Base-by-base conservation (phyloP, 2,888 invertebrate species). In the Palloptera scutellata region DNA sequence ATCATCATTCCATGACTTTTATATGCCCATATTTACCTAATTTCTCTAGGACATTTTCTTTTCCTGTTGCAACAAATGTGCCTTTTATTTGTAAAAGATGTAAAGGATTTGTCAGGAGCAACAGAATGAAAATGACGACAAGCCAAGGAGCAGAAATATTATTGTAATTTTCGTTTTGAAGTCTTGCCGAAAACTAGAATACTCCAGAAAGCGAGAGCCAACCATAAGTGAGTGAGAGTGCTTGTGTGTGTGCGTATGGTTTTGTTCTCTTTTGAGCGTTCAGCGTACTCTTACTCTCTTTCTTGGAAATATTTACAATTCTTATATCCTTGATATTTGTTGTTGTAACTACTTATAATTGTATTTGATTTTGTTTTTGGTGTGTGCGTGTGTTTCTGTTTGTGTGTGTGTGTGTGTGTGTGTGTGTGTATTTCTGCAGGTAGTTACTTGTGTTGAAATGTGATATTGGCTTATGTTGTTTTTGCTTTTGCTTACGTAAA, bases 51-150 rank as follows among this genome's bases (percentile, higher is more conserved):
- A 17, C 19, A 10, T 17, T 15, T 52, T 52, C 52, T 12, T 52
- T 15, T 19, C 19, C 10, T 10, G 52, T 52, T 70, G 71, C 69
- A 66, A 65, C 67, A 67, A 69, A 66, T 71, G 70, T 71, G 70
- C 74, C 78, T 79, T 73, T 75, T 69, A 71, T 70, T 70, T 63
- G 66, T 66, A 70, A 68, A 71, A 75, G 76, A 71, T 72, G 70
- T 64, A 68, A 68, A 72, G 6, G 6, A 30, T 30, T 30, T 30
- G 30, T 6, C 30, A 30, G 30, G 30, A 30, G 6, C 30, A 30
- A 2, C 30, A 6, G 6, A 30, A 30, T 4, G 30, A 30, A 30
- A 30, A 30, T 6, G 6, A 6, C 30, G 6, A 30, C 2, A 30
- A 30, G 6, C 2, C 2, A 30, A 30, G 30, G 30, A 30, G 30